Base-by-base conservation (phyloP, 1,140 invertebrate genomes). In the Kradibia gibbosae region DNA sequence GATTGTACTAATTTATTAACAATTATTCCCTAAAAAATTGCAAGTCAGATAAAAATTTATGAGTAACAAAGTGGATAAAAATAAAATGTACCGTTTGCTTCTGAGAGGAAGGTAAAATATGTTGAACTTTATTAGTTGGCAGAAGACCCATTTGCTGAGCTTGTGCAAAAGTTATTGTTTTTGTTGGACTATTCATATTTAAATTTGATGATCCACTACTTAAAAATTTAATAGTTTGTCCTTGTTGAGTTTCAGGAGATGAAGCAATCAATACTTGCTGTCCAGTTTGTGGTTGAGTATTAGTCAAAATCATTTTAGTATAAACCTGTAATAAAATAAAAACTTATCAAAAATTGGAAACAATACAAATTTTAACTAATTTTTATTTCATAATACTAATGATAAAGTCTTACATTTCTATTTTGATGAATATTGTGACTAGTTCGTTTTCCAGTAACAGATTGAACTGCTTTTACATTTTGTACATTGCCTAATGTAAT, bases 121-220 rank as follows among this genome's bases (percentile, higher is more conserved):
- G 91, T 88, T 90, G 92, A 62, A 92, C 89, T 89, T 92, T 93
- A 31, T 90, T 89, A 45, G 91, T 86, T 34, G 93, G 88, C 22
- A 94, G 81, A 71, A 94, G 87, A 48, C 94, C 94, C 92, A 94
- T 93, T 89, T 94, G 93, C 85, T 94, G 93, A 20, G 94, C 94
- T 88, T 95, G 94, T 79, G 93, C 93, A 67, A 95, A 90, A 15
- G 94, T 95, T 65, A 95, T 94, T 20, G 94, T 93, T 92, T 95
- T 96, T 55, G 93, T 93, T 17, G 94, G 93, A 83, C 90, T 92
- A 70, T 88, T 85, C 42, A 91, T 85, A 55, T 80, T 82, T 42
- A 88, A 87, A 85, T 62, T 87, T 11, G 87, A 81, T 3, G 84
- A 77, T 71, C 82, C 88, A 75, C 86, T 90, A 65, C 86, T 88